A percentile compares a stretch with the other conserved stretches of the same genome.
phyloP scores from a whole-genome alignment of 2,888 invertebrate species.

The Cerceris rybyensis region DNA sequence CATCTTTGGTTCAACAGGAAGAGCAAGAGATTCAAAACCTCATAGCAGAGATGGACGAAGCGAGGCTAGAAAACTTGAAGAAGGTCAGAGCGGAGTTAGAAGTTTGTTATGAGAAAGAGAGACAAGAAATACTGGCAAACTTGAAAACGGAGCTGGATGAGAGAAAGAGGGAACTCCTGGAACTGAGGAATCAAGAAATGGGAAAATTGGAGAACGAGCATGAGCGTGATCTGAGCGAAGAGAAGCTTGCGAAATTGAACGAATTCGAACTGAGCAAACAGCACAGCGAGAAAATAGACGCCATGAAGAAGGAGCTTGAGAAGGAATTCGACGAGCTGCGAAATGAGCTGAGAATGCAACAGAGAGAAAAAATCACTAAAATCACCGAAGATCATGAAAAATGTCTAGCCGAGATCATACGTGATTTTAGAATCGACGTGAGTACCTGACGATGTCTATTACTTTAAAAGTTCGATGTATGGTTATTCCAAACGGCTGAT shows the following conservation, averaged over 20 bases:
- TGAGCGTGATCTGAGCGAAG: slow-evolving; percentile 79
- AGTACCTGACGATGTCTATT: slow-evolving; percentile 61
- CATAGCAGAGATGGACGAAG: slow-evolving; percentile 74
- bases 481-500: background rate
- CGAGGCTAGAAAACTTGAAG: slow-evolving; percentile 72
- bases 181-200: slow-evolving; percentile 82
- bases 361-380: slow-evolving; percentile 76
- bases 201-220: slow-evolving; percentile 84
- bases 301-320: slow-evolving; percentile 83
- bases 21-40: slow-evolving; percentile 74
- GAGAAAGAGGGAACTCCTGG: slow-evolving; percentile 81
- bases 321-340: slow-evolving; percentile 78
- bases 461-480: slow-evolving; percentile 13
- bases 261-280: slow-evolving; percentile 75
- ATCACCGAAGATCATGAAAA: slow-evolving; percentile 81
- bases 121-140: slow-evolving; percentile 80
- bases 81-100: slow-evolving; percentile 77
- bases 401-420: slow-evolving; percentile 76
- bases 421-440: slow-evolving; percentile 86
- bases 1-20: slow-evolving; percentile 49
- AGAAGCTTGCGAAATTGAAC: slow-evolving; percentile 71
- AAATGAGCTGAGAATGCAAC: slow-evolving; percentile 72
- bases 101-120: slow-evolving; percentile 79
- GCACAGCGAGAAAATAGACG: slow-evolving; percentile 85
- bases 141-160: slow-evolving; percentile 83